phyloP scores from a whole-genome alignment of 64 coral and sea anemone genomes.

The Platygyra sinensis region DNA sequence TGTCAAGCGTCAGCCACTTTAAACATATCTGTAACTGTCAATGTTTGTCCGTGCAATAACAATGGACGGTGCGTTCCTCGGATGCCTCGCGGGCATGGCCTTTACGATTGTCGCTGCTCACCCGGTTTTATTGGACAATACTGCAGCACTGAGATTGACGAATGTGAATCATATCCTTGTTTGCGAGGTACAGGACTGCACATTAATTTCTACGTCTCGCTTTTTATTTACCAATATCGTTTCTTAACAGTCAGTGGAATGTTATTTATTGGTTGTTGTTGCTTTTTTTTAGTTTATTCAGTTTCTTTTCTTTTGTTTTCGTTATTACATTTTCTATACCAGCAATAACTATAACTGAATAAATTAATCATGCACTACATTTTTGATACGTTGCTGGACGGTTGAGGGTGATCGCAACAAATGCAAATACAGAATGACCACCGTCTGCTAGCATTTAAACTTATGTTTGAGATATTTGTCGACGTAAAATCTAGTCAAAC shows the following conservation, averaged over 20 bases:
- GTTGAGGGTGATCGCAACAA: too few species aligned
- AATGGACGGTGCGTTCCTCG: slow-evolving; percentile 26
- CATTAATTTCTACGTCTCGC: not conserved
- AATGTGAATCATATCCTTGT: slow-evolving; percentile 25
- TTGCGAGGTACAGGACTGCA: not conserved
- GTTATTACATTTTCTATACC: too few species aligned
- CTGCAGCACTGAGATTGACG: slow-evolving; percentile 39
- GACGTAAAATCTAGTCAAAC: too few species aligned
- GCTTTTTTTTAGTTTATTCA: too few species aligned
- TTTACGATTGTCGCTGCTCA: slow-evolving; percentile 27
- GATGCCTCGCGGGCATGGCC: not conserved
- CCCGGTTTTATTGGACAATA: slow-evolving; percentile 25
- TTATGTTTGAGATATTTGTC: too few species aligned
- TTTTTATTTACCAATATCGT: not conserved
- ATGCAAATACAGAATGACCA: too few species aligned
- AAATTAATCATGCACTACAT: too few species aligned
- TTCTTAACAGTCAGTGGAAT: not conserved
- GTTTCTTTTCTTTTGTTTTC: too few species aligned
- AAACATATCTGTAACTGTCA: not conserved
- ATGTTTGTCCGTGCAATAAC: slow-evolving; percentile 39
- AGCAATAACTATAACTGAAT: too few species aligned
- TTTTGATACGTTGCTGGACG: too few species aligned
- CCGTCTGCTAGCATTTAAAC: too few species aligned
- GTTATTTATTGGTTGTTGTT: not conserved
- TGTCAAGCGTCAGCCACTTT: slow-evolving; percentile 38